Percentiles rank a stretch among this genome's conserved stretches.
phyloP scores from a whole-genome alignment of 2,888 invertebrate species.

The Nomada lathburiana region DNA sequence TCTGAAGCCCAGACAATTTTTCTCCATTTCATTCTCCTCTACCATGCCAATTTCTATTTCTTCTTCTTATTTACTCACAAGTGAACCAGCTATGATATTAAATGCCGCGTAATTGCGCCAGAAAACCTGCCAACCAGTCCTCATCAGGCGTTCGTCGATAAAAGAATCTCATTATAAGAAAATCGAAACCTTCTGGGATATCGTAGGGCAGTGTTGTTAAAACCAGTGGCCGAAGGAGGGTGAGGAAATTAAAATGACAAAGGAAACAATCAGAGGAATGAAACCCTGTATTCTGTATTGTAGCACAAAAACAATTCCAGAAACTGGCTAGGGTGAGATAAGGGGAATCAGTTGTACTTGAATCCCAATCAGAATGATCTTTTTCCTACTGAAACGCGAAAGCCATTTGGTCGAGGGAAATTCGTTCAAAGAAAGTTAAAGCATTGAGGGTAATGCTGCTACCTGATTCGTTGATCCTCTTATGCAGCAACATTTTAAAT shows the following conservation, averaged over 20 bases:
- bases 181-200: conserved; percentile 31
- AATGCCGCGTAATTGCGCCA: conserved; percentile 33
- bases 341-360: conserved; percentile 4
- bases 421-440: too few relatives aligned
- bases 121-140: conserved; percentile 6
- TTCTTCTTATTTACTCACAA: background rate
- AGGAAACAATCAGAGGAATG: conserved; percentile 49
- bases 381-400: background rate
- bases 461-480: background rate
- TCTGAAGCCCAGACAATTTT: background rate
- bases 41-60: background rate
- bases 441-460: background rate
- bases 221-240: conserved; percentile 8
- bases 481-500: too few relatives aligned
- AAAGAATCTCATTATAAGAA: conserved; percentile 56
- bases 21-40: background rate
- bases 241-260: conserved; percentile 52
- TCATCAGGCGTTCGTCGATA: conserved; percentile 30
- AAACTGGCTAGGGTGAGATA: conserved; percentile 6
- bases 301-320: conserved; percentile 14
- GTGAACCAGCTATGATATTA: conserved; percentile 18
- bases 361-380: conserved; percentile 29
- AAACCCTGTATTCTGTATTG: conserved; percentile 13
- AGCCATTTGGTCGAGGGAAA: background rate
- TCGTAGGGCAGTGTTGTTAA: conserved; percentile 14